A percentile compares a stretch with the other conserved stretches of the same genome.
Conservation (phyloP, 2,888 invertebrate genomes). For the Formica aserva region DNA sequence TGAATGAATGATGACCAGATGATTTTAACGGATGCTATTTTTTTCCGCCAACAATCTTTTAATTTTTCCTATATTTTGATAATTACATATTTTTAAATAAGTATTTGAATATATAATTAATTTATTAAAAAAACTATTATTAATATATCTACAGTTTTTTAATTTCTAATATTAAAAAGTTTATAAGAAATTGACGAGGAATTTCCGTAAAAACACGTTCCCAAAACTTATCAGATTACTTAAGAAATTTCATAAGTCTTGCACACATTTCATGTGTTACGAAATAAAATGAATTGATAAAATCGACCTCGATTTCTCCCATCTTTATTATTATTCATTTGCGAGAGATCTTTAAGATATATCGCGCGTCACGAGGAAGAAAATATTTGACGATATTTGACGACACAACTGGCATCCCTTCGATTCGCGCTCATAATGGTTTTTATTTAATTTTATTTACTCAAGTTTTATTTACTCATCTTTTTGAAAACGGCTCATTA, state of each 20-base stretch:
- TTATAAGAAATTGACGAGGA: not conserved
- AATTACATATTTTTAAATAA: not conserved
- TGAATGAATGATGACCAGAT: not conserved
- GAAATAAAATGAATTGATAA: constrained; percentile 14
- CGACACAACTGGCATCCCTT: constrained; percentile 17
- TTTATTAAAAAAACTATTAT: not conserved
- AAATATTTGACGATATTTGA: constrained; percentile 36
- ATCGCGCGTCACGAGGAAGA: constrained; percentile 8
- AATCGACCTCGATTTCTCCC: constrained; percentile 4
- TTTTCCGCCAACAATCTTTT: not conserved
- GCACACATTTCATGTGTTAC: not conserved
- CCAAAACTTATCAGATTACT: not conserved
- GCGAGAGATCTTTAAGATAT: constrained; percentile 3
- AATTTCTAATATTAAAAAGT: not conserved
- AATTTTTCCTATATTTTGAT: not conserved
- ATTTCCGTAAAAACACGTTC: not conserved
- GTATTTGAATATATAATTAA: not conserved
- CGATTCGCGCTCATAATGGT: constrained; percentile 4
- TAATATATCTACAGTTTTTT: not conserved
- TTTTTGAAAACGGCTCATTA: constrained; percentile 26
- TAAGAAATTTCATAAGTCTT: not conserved
- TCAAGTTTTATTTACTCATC: constrained; percentile 36
- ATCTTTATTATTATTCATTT: constrained; percentile 16
- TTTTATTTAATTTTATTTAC: constrained; percentile 48
- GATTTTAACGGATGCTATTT: not conserved